Evolutionary conservation across 2,888 invertebrate genomes (phyloP).

Genomic region (Stenodema calcarata): DNA sequence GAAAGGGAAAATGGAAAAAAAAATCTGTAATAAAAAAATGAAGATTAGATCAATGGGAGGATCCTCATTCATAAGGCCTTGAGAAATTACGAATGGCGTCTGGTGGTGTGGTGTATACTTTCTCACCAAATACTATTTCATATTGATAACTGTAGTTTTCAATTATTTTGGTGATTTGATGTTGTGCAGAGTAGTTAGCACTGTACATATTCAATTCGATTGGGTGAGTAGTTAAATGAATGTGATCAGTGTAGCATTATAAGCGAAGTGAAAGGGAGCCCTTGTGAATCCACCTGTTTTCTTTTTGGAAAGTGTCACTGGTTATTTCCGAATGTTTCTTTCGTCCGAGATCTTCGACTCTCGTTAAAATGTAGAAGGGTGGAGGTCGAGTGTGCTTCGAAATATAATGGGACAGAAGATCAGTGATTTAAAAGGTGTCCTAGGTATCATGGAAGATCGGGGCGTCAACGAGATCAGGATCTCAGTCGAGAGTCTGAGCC

Average conservation of each 20-base stretch:
- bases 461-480: constrained; percentile 55
- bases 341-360: background rate
- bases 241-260: background rate
- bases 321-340: background rate
- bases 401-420: constrained; percentile 59
- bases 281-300: background rate
- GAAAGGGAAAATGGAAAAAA: background rate
- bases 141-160: background rate
- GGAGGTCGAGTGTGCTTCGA: background rate
- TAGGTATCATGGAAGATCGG: constrained; percentile 58
- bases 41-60: constrained; percentile 4
- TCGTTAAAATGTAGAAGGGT: background rate
- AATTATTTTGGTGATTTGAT: background rate
- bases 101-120: background rate
- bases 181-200: background rate
- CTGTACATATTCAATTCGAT: background rate
- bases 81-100: constrained; percentile 21
- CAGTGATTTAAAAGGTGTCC: constrained; percentile 58
- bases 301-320: background rate
- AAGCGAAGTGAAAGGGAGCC: background rate
- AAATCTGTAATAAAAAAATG: background rate
- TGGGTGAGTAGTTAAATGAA: background rate
- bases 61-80: constrained; percentile 30
- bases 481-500: constrained; percentile 52
- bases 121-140: background rate